Conservation (phyloP, 2,797 vertebrate species). For the Enteromius trimaculatus region DNA sequence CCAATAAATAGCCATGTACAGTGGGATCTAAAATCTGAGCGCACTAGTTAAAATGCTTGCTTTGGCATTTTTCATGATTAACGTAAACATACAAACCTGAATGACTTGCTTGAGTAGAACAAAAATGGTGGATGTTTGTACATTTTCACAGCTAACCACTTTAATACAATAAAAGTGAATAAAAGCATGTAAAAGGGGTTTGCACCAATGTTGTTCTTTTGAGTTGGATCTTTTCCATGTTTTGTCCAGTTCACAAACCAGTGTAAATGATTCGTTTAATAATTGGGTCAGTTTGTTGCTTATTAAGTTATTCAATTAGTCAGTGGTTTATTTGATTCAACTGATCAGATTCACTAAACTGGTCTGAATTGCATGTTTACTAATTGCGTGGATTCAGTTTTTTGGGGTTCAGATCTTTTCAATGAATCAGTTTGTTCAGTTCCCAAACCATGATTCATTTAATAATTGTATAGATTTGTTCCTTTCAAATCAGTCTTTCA, state of each 20-base stretch:
- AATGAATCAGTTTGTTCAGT: neutral
- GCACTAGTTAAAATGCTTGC: neutral
- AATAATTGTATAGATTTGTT: neutral
- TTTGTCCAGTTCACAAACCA: neutral
- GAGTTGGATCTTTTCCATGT: neutral
- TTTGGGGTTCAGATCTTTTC: neutral
- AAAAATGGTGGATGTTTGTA: conserved; percentile 5
- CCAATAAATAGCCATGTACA: neutral
- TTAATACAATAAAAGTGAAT: neutral
- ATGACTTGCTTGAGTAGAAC: conserved; percentile 6
- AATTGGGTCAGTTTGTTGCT: neutral
- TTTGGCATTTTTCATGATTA: neutral
- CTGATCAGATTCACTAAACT: neutral
- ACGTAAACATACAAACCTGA: neutral
- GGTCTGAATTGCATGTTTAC: neutral
- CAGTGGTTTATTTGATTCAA: too few relatives aligned
- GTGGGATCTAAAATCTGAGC: too few relatives aligned
- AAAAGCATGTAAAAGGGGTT: neutral
- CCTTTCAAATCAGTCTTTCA: neutral
- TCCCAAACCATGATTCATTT: too few relatives aligned
- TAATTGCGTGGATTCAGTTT: neutral
- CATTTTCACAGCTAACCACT: neutral
- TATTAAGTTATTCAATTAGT: neutral
- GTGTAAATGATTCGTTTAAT: neutral
- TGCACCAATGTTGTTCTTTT: neutral